Conservation (phyloP, 1,140 invertebrate genomes). For the Pseudomyrmex flavicornis region DNA sequence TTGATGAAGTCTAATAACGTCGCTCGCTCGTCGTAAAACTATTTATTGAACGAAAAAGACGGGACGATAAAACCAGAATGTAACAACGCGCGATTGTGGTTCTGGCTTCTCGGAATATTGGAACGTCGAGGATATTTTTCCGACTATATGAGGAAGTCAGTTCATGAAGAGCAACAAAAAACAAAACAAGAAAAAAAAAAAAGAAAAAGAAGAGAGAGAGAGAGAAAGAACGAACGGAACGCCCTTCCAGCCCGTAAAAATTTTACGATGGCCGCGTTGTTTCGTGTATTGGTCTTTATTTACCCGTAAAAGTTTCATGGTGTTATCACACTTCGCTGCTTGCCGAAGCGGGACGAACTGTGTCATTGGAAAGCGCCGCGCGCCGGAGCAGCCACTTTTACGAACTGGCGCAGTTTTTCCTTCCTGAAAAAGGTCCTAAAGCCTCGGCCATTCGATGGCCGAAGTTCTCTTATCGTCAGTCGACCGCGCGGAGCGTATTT, state of each 20-base stretch:
- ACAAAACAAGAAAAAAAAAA: too few species aligned
- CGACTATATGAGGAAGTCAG: constrained; percentile 8
- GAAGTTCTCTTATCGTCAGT: constrained; percentile 41
- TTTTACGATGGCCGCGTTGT: constrained; percentile 70
- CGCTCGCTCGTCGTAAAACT: constrained; percentile 20
- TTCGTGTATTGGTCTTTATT: constrained; percentile 70
- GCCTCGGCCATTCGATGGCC: constrained; percentile 26
- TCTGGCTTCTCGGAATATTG: constrained; percentile 46
- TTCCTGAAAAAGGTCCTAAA: constrained; percentile 37
- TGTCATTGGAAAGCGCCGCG: constrained; percentile 67
- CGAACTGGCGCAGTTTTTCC: constrained; percentile 37
- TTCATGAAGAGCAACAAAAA: constrained; percentile 34
- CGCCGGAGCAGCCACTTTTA: constrained; percentile 59
- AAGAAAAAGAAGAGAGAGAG: not conserved
- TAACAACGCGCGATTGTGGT: constrained; percentile 44
- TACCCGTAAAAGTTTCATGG: constrained; percentile 72
- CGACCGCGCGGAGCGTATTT: constrained; percentile 28
- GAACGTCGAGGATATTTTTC: constrained; percentile 35
- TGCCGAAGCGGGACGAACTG: constrained; percentile 64
- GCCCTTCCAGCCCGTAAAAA: constrained; percentile 62
- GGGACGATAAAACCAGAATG: constrained; percentile 34
- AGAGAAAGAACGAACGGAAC: constrained; percentile 1
- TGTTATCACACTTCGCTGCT: constrained; percentile 70
- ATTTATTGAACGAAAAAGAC: constrained; percentile 50
- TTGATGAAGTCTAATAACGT: constrained; percentile 49